Conservation (phyloP, 2,113 vertebrate species). For the Hiodon tergisus region DNA sequence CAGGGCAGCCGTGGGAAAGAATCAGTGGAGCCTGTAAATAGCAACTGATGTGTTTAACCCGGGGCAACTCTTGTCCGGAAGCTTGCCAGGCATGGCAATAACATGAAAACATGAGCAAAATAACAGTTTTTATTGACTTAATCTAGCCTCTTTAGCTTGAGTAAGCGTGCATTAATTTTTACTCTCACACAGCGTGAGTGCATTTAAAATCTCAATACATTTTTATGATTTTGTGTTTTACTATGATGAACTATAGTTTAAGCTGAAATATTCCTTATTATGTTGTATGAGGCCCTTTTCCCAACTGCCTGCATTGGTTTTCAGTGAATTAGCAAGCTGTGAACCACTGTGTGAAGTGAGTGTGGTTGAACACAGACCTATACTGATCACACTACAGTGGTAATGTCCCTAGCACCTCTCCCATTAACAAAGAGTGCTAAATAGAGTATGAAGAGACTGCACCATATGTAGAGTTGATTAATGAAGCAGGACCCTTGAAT, state of each 20-base stretch:
- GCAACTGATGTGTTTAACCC: constrained; percentile 40
- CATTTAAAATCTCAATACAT: too few relatives aligned
- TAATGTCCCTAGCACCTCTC: not conserved
- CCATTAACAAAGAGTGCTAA: not conserved
- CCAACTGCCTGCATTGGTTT: not conserved
- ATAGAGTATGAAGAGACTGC: constrained; percentile 21
- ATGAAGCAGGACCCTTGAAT: not conserved
- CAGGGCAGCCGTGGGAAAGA: constrained; percentile 22
- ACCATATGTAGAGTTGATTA: constrained; percentile 22
- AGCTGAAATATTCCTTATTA: too few relatives aligned
- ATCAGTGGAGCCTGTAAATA: constrained; percentile 37
- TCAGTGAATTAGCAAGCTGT: not conserved
- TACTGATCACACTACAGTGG: not conserved
- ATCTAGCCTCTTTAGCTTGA: constrained; percentile 3
- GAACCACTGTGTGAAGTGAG: not conserved
- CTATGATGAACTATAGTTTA: too few relatives aligned
- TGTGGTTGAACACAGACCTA: too few relatives aligned
- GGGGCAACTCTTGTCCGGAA: constrained; percentile 19
- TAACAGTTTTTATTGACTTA: constrained; percentile 7
- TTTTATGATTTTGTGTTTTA: too few relatives aligned
- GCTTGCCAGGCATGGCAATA: constrained; percentile 11
- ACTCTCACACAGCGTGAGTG: too few relatives aligned
- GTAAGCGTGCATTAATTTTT: not conserved
- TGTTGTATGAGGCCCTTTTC: too few relatives aligned
- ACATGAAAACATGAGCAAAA: constrained; percentile 4